A percentile compares a stretch with the other conserved stretches of the same genome.
These are phyloP conservation scores for Amblyopsis rosae DNA, from an alignment of 2,113 vertebrate species.

Conservation along the genomic window DNA sequence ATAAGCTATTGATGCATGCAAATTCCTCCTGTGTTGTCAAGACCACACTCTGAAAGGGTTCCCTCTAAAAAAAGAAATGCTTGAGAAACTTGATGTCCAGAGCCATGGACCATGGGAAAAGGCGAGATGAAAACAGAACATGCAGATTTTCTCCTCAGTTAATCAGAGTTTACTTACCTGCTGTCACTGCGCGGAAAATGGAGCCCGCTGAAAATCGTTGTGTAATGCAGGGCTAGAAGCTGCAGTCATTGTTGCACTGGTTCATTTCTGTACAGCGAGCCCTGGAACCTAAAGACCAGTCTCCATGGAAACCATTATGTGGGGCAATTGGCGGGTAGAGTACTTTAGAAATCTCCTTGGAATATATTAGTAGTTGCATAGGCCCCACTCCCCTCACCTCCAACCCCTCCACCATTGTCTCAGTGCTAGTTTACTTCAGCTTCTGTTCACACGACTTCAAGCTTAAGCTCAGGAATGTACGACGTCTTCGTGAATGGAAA, in stretches of 20 bases:
- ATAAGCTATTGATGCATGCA: constrained; percentile 55
- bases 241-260: constrained; percentile 59
- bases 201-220: constrained; percentile 43
- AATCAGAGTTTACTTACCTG: constrained; percentile 51
- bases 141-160: constrained; percentile 43
- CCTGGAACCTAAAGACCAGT: constrained; percentile 53
- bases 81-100: constrained; percentile 42
- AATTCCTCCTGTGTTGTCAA: constrained; percentile 57
- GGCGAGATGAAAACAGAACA: constrained; percentile 24
- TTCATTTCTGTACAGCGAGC: constrained; percentile 49
- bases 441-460: constrained; percentile 51
- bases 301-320: constrained; percentile 78
- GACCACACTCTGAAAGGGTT: constrained; percentile 58
- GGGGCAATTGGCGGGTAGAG: constrained; percentile 59
- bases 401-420: constrained; percentile 24
- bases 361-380: constrained; percentile 65
- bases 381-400: constrained; percentile 60
- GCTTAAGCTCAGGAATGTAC: constrained; percentile 46
- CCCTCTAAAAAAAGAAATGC: constrained; percentile 37
- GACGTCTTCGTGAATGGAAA: constrained; percentile 15
- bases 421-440: constrained; percentile 40
- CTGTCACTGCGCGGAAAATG: constrained; percentile 37
- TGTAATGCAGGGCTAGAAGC: constrained; percentile 49
- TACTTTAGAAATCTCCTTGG: constrained; percentile 68
- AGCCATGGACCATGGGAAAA: constrained; percentile 49